Evolutionary conservation across 2,888 invertebrate genomes (phyloP).

Genomic region (Cantharis nigra): DNA sequence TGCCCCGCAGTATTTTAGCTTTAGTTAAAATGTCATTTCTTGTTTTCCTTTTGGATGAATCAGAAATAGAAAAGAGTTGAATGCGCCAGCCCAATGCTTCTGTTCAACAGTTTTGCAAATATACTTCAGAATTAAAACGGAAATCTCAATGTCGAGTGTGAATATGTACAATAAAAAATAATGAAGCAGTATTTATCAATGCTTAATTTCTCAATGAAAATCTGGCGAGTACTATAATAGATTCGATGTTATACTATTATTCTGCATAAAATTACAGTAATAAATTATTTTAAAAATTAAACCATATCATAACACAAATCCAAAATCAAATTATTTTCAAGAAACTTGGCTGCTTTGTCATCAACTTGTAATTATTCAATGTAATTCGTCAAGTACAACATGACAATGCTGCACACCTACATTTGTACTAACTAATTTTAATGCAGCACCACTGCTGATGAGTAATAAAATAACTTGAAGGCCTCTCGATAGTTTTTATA

Average conservation of each 20-base stretch:
- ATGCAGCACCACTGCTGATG: neutral
- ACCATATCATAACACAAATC: neutral
- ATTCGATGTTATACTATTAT: neutral
- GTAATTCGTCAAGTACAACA: neutral
- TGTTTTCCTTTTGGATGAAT: too few relatives aligned
- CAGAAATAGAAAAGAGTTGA: too few relatives aligned
- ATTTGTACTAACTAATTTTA: neutral
- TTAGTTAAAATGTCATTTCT: too few relatives aligned
- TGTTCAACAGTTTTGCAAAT: neutral
- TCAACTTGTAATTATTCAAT: neutral
- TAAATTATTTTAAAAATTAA: neutral
- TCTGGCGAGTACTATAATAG: neutral
- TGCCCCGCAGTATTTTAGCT: too few relatives aligned
- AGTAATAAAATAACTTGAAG: neutral
- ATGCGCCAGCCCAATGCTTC: neutral
- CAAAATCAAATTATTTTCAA: neutral
- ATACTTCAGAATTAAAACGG: neutral
- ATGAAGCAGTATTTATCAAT: neutral
- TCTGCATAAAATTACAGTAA: neutral
- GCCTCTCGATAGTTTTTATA: neutral
- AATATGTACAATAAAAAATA: neutral
- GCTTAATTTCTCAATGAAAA: neutral
- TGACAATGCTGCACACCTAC: neutral
- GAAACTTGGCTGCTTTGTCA: neutral
- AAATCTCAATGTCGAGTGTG: neutral